Evolutionary conservation across 2,888 invertebrate genomes (phyloP).

Genomic region (Megalurothrips usitatus): DNA sequence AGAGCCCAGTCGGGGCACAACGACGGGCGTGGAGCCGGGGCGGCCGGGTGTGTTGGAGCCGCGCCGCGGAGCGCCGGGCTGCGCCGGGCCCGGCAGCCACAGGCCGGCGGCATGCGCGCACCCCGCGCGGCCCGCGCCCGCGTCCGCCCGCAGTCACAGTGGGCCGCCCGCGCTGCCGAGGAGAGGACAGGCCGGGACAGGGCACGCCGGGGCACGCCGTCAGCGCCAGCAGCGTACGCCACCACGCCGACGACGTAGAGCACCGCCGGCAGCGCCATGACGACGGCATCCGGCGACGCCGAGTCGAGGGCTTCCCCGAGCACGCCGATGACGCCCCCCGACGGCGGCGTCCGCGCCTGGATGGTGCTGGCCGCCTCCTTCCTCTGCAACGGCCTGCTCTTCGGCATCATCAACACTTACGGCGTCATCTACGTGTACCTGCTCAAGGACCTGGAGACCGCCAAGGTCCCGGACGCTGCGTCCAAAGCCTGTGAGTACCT

Average conservation of each 20-base stretch:
- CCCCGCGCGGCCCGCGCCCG: not conserved
- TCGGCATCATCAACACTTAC: conserved; percentile 86
- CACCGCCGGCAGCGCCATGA: not conserved
- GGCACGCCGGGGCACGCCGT: not conserved
- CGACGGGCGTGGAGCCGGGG: not conserved
- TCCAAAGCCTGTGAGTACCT: conserved; percentile 73
- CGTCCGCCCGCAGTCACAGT: not conserved
- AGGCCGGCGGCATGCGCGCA: not conserved
- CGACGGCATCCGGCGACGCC: not conserved
- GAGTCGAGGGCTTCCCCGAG: not conserved
- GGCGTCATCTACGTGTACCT: conserved; percentile 73
- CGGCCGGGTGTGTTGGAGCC: not conserved
- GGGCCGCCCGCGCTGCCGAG: not conserved
- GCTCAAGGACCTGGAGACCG: conserved; percentile 57
- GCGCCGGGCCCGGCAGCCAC: not conserved
- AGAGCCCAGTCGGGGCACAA: not conserved
- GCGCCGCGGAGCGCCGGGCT: not conserved
- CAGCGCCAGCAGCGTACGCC: not conserved
- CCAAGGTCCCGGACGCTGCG: conserved; percentile 64
- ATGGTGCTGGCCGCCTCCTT: conserved; percentile 79
- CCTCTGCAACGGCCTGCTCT: conserved; percentile 82
- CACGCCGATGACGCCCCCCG: conserved; percentile 52
- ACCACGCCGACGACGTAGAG: not conserved
- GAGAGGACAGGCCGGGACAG: not conserved
- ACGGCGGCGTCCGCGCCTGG: conserved; percentile 77